Conservation (phyloP, 1,140 invertebrate genomes). For the Psilanteris sp. region DNA sequence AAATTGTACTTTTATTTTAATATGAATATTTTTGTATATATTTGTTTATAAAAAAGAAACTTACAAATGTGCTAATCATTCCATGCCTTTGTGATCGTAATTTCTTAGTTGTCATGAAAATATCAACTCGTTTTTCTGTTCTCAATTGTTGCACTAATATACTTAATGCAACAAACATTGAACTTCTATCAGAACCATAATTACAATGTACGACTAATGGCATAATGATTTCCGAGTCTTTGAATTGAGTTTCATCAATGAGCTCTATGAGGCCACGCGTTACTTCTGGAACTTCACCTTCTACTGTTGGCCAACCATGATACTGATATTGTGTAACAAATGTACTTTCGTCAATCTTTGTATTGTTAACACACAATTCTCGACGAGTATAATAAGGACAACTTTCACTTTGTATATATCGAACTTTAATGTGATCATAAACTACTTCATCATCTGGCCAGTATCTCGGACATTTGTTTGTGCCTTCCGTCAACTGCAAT, state of each 20-base stretch:
- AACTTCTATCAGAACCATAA: slow-evolving; percentile 91
- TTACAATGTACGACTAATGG: slow-evolving; percentile 91
- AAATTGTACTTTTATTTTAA: too few species aligned
- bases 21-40: not conserved
- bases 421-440: slow-evolving; percentile 91
- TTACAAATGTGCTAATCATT: slow-evolving; percentile 91
- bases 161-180: slow-evolving; percentile 92
- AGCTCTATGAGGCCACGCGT: slow-evolving; percentile 90
- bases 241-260: slow-evolving; percentile 85
- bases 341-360: slow-evolving; percentile 84
- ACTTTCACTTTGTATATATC: slow-evolving; percentile 92
- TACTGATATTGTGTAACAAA: slow-evolving; percentile 92
- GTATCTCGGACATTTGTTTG: slow-evolving; percentile 91
- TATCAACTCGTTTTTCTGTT: slow-evolving; percentile 90
- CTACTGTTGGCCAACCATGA: slow-evolving; percentile 92
- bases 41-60: slow-evolving; percentile 46
- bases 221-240: slow-evolving; percentile 79
- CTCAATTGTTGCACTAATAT: slow-evolving; percentile 91
- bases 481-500: slow-evolving; percentile 84
- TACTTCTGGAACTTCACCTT: slow-evolving; percentile 92
- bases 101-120: slow-evolving; percentile 90
- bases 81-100: slow-evolving; percentile 90
- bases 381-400: slow-evolving; percentile 92
- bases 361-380: slow-evolving; percentile 90
- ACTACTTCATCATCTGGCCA: slow-evolving; percentile 93